Percentiles rank a stretch among this genome's conserved stretches.
Conservation (phyloP, 2,888 invertebrate genomes). For the Cremastinae sp. region DNA sequence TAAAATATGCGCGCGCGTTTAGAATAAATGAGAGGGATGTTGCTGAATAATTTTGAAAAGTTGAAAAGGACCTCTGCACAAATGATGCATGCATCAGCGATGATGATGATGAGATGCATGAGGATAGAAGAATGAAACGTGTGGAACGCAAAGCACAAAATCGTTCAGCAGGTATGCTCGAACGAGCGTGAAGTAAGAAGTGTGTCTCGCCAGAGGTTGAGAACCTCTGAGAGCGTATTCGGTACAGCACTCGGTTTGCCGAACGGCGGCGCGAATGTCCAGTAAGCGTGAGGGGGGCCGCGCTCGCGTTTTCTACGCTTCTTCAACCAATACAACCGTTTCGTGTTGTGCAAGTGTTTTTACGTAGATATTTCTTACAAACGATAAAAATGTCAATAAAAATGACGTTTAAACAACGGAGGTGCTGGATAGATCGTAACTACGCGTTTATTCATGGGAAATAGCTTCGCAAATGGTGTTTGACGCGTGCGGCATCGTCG, state of each 20-base stretch:
- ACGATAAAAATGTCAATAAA: slow-evolving; percentile 32
- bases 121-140: too few species aligned
- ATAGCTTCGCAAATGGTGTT: slow-evolving; percentile 34
- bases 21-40: too few species aligned
- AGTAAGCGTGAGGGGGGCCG: slow-evolving; percentile 66
- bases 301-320: slow-evolving; percentile 65
- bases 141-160: slow-evolving; percentile 2
- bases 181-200: background rate
- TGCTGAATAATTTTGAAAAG: too few species aligned
- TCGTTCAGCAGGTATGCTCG: background rate
- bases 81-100: too few species aligned
- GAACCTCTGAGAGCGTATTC: slow-evolving; percentile 67
- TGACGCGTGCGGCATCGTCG: slow-evolving; percentile 37
- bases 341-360: slow-evolving; percentile 18
- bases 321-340: slow-evolving; percentile 31
- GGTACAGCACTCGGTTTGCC: slow-evolving; percentile 62
- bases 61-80: too few species aligned
- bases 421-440: slow-evolving; percentile 9
- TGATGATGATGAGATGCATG: too few species aligned
- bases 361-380: slow-evolving; percentile 27
- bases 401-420: background rate
- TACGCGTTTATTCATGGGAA: slow-evolving; percentile 1
- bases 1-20: too few species aligned
- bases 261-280: slow-evolving; percentile 70
- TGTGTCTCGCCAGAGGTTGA: slow-evolving; percentile 64